A percentile compares a stretch with the other conserved stretches of the same genome.
phyloP scores from a whole-genome alignment of 1,140 invertebrate species.

The Bombyx mandarina region DNA sequence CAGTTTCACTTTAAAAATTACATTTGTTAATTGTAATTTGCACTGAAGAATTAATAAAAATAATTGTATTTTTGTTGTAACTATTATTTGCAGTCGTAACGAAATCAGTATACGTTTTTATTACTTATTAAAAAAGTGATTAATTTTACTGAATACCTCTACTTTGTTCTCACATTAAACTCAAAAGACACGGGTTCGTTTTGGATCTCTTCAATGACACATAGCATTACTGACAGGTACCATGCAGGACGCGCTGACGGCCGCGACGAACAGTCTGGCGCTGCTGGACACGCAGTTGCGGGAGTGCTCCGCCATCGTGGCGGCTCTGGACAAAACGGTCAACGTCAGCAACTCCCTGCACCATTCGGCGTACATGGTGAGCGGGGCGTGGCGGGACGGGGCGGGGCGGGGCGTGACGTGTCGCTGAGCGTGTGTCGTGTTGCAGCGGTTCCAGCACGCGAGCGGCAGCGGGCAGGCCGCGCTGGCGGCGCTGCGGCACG shows the following conservation, averaged over 20 bases:
- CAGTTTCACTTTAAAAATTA: no score
- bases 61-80: no score
- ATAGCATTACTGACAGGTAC: constrained; percentile 50
- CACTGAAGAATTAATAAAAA: no score
- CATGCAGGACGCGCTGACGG: constrained; percentile 74
- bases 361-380: constrained; percentile 66
- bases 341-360: constrained; percentile 58
- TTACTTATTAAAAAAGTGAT: no score
- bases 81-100: no score
- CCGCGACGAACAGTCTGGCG: constrained; percentile 74
- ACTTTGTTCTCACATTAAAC: no score
- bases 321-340: constrained; percentile 58
- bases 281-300: constrained; percentile 74
- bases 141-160: no score
- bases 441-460: constrained; percentile 62
- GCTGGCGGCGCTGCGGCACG: constrained; percentile 49
- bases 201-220: no score
- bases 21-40: no score
- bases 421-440: neutral
- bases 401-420: neutral
- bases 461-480: constrained; percentile 48
- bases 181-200: no score
- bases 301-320: constrained; percentile 65
- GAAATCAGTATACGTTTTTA: no score
- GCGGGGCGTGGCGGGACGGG: neutral